Evolutionary conservation across 2,888 invertebrate genomes (phyloP), one percentile per base, ranked within the genome.

Genomic region (Mechanitis mazaeus): DNA sequence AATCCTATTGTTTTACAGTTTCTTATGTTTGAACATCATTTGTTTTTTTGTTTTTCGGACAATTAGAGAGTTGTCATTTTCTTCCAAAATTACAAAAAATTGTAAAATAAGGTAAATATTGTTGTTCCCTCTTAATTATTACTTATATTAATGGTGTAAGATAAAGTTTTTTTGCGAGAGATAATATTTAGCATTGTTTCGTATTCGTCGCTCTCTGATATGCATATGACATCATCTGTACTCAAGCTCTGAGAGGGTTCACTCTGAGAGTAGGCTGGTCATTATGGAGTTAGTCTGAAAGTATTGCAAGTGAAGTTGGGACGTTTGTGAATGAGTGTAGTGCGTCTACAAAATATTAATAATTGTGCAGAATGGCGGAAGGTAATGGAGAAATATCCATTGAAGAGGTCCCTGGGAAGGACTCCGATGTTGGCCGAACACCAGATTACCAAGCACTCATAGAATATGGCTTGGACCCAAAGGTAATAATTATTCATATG

Each of bases 391-490:
- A 95, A 92, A 92, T 95, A 92, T 92, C 93, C 89, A 91, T 93
- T 90, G 94, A 94, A 91, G 94, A 94, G 90, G 87, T 86, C 80
- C 92, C 93, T 84, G 92, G 92, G 79, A 92, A 92, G 83, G 92
- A 92, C 86, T 92, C 92, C 77, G 93, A 93, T 79, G 87, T 91
- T 83, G 92, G 94, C 89, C 92, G 94, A 81, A 96, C 97, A 83
- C 96, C 95, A 90, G 97, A 98, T 91, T 97, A 96, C 91, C 94
- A 95, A 84, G 98, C 97, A 93, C 93, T 98, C 78, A 93, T 98
- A 81, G 96, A 97, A 84, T 97, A 97, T 93, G 98, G 98, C 90
- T 94, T 98, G 87, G 96, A 97, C 91, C 95, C 95, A 86, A 97
- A 96, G 93, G 95, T 96, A 76, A 84, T 83, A 31, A 50, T 50